phyloP scores from a whole-genome alignment of 1,140 invertebrate species.

The Leptinotarsa lineolata region DNA sequence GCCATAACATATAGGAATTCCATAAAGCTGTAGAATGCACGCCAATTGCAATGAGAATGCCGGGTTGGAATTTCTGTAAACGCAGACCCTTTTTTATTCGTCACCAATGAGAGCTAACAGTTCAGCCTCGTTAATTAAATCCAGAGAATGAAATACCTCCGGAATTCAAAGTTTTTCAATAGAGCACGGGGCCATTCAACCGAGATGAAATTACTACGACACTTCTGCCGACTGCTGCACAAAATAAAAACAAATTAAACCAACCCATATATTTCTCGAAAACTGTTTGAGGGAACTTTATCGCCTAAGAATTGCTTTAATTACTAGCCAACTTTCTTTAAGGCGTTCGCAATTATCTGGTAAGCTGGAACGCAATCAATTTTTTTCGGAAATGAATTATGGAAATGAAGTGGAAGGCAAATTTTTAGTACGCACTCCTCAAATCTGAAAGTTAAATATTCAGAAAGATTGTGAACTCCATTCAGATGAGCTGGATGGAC shows the following conservation, averaged over 20 bases:
- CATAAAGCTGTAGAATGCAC: neutral
- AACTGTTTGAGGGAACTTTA: constrained; percentile 6
- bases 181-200: neutral
- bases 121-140: neutral
- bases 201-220: neutral
- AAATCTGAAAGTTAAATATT: too few species aligned
- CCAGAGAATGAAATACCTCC: constrained; percentile 1
- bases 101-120: neutral
- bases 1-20: neutral
- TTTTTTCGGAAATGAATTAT: neutral
- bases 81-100: too few species aligned
- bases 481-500: too few species aligned
- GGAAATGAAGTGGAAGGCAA: too few species aligned
- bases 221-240: neutral
- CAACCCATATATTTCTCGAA: neutral
- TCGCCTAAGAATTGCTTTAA: neutral
- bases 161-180: neutral
- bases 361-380: neutral
- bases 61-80: too few species aligned
- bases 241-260: constrained; percentile 7
- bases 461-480: too few species aligned
- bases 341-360: constrained; percentile 4
- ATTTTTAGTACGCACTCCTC: too few species aligned
- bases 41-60: too few species aligned
- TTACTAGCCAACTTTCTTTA: neutral